Conservation (phyloP, 2,113 vertebrate genomes). For the Dipodomys stephensi region DNA sequence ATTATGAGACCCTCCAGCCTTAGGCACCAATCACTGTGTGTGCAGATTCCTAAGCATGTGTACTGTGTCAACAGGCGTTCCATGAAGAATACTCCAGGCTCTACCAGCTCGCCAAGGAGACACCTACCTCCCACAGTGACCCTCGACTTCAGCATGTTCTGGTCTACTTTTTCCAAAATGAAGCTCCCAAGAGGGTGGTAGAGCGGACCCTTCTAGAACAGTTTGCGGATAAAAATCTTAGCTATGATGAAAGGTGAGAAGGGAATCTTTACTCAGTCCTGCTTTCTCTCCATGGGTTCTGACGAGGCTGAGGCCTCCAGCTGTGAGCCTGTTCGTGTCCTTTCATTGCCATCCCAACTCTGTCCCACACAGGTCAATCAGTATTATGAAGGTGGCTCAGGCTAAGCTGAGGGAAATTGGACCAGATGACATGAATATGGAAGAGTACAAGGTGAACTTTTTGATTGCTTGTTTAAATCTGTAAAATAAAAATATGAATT, state of each 20-base stretch:
- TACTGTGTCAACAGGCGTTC: slow-evolving; percentile 90
- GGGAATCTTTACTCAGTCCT: fast-evolving
- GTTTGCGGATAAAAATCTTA: slow-evolving; percentile 96
- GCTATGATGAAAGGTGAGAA: slow-evolving; percentile 95
- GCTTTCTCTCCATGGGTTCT: fast-evolving
- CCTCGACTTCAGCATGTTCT: slow-evolving; percentile 94
- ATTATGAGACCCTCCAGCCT: background rate
- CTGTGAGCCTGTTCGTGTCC: background rate
- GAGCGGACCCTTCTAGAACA: slow-evolving; percentile 97
- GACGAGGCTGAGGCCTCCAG: fast-evolving
- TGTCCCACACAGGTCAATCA: slow-evolving; percentile 90
- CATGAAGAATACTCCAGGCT: slow-evolving; percentile 96
- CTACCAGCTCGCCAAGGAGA: slow-evolving; percentile 92
- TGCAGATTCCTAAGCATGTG: fast-evolving
- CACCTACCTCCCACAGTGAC: slow-evolving; percentile 90
- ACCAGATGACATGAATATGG: slow-evolving; percentile 97
- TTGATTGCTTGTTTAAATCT: background rate
- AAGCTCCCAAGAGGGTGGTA: slow-evolving; percentile 93
- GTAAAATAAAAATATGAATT: background rate
- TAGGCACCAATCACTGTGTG: background rate
- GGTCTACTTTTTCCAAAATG: slow-evolving; percentile 96
- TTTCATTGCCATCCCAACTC: background rate
- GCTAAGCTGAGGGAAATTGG: slow-evolving; percentile 95
- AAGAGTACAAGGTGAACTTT: slow-evolving; percentile 93
- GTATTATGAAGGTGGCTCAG: slow-evolving; percentile 97